These are phyloP conservation scores for Heterodera carotae DNA, from an alignment of 1,140 invertebrate species.

Conservation along the genomic window DNA sequence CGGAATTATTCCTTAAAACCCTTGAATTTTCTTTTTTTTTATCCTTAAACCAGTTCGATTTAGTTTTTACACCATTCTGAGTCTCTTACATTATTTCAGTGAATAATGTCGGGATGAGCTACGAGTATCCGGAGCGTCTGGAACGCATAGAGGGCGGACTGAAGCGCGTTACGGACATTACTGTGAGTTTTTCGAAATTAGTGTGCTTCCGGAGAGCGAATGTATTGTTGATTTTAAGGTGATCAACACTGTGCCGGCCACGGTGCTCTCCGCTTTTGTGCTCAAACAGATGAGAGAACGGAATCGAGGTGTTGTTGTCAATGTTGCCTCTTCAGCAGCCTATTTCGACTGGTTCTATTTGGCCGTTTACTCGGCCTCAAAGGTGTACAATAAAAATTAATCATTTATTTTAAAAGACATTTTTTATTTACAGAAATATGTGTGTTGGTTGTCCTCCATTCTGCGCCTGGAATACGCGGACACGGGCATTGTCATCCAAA, in stretches of 20 bases:
- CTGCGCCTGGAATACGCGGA: conserved; percentile 56
- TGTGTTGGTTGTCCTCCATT: conserved; percentile 36
- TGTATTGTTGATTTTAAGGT: background rate
- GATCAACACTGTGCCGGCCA: conserved; percentile 45
- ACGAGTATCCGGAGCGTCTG: conserved; percentile 62
- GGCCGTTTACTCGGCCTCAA: conserved; percentile 60
- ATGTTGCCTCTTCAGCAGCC: conserved; percentile 46
- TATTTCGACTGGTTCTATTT: conserved; percentile 37
- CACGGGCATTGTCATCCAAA: conserved; percentile 30
- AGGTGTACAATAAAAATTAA: conserved; percentile 42
- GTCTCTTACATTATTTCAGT: conserved; percentile 39
- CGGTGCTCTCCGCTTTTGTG: conserved; percentile 43
- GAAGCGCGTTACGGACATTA: conserved; percentile 52
- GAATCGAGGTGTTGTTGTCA: conserved; percentile 42
- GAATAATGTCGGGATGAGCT: conserved; percentile 62
- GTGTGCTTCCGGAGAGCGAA: background rate
- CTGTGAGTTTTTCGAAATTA: conserved; percentile 42
- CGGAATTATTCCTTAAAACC: background rate
- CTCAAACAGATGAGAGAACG: conserved; percentile 47
- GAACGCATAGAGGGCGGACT: conserved; percentile 58
- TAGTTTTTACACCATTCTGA: too few relatives aligned
- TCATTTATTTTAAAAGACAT: background rate
- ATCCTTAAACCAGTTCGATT: conserved; percentile 13
- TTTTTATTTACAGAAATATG: conserved; percentile 34
- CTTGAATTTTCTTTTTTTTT: background rate